A percentile compares a stretch with the other conserved stretches of the same genome.
These are phyloP conservation scores for Xenopus borealis DNA, from an alignment of 2,113 vertebrate species.

Conservation along the genomic window DNA sequence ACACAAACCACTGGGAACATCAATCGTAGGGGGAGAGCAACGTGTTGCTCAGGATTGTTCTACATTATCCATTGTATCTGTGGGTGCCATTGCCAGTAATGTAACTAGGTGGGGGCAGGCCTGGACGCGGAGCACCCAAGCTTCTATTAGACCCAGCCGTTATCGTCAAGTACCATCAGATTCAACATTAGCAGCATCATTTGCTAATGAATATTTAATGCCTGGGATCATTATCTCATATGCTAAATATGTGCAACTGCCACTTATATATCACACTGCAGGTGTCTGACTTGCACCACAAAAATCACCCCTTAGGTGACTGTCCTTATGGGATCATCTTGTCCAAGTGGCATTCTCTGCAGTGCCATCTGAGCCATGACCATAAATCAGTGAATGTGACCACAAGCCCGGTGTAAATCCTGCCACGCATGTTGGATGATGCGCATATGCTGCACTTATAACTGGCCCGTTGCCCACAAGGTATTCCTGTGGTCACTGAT, in stretches of 20 bases:
- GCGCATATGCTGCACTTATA: neutral
- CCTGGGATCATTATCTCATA: constrained; percentile 1
- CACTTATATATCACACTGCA: neutral
- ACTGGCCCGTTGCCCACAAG: neutral
- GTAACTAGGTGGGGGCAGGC: too few species aligned
- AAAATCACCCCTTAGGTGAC: neutral
- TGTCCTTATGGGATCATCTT: constrained; percentile 1
- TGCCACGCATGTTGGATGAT: neutral
- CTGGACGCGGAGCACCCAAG: too few species aligned
- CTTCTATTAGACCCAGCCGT: too few species aligned
- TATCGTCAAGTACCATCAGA: too few species aligned
- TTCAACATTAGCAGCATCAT: too few species aligned
- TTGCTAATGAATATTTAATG: too few species aligned
- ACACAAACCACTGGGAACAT: too few species aligned
- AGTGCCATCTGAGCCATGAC: constrained; percentile 2
- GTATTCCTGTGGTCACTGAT: neutral
- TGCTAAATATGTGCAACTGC: neutral
- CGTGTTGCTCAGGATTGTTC: too few species aligned
- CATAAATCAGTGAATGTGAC: neutral
- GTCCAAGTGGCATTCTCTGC: neutral
- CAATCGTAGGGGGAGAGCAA: too few species aligned
- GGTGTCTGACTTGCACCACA: neutral
- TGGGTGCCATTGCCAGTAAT: too few species aligned
- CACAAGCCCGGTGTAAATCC: constrained; percentile 15
- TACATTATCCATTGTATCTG: too few species aligned